These are phyloP conservation scores for Caenorhabditis sinica DNA, from an alignment of 2,888 invertebrate species.

Conservation along the genomic window DNA sequence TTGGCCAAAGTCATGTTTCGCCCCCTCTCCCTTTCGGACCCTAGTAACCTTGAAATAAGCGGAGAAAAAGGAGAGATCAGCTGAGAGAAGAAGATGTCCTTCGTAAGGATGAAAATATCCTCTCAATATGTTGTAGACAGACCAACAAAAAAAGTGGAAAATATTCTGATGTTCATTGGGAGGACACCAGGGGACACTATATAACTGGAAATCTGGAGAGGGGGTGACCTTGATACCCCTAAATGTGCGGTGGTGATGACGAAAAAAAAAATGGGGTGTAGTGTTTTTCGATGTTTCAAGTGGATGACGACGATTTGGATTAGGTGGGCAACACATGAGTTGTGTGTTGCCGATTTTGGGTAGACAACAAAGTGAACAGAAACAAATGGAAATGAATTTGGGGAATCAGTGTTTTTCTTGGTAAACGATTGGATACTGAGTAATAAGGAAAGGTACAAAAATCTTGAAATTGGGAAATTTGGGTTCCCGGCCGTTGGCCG, in stretches of 20 bases:
- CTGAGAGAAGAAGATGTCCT: constrained; percentile 21
- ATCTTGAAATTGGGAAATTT: no score
- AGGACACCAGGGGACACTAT: neutral
- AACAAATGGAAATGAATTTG: neutral
- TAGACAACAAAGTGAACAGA: neutral
- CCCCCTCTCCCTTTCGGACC: neutral
- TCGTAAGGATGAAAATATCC: neutral
- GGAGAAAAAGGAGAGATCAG: neutral
- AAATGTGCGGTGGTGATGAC: neutral
- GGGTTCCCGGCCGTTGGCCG: no score
- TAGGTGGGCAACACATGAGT: neutral
- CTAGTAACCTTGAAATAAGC: constrained; percentile 22
- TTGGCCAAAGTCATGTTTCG: no score
- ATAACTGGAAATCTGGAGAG: constrained; percentile 13
- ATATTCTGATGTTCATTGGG: neutral
- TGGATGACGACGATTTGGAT: neutral
- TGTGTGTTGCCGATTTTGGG: neutral
- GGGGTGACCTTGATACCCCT: constrained; percentile 16
- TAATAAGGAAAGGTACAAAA: no score
- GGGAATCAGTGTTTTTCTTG: no score
- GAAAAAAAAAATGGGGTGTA: neutral
- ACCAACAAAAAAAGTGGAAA: neutral
- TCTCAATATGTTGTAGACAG: no score
- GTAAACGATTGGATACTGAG: no score
- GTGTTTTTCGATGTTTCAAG: constrained; percentile 37